phyloP scores from a whole-genome alignment of 2,888 invertebrate species.

The Parochlus steinenii region DNA sequence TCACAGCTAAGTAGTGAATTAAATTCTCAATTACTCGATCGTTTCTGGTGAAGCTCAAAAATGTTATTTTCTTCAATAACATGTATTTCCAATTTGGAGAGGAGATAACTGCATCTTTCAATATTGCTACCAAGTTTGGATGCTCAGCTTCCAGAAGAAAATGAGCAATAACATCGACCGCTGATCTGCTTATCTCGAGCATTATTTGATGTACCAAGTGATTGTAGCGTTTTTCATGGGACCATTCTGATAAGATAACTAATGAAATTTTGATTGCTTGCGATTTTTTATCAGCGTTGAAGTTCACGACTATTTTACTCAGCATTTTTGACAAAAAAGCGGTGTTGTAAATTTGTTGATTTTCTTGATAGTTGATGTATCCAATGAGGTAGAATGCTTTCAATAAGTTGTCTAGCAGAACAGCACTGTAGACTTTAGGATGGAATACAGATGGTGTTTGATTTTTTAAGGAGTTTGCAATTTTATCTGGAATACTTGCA shows the following conservation, averaged over 20 bases:
- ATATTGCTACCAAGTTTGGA: conserved; percentile 31
- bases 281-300: conserved; percentile 32
- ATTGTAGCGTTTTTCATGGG: conserved; percentile 24
- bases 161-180: conserved; percentile 40
- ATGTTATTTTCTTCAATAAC: conserved; percentile 41
- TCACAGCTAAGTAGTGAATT: conserved; percentile 41
- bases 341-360: conserved; percentile 19
- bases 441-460: conserved; percentile 40
- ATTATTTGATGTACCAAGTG: conserved; percentile 36
- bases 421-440: conserved; percentile 37
- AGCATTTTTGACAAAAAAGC: conserved; percentile 37
- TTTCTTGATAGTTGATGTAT: conserved; percentile 20
- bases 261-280: conserved; percentile 35
- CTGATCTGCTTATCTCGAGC: conserved; percentile 35
- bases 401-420: conserved; percentile 41
- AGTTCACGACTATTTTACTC: conserved; percentile 42
- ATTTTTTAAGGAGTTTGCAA: conserved; percentile 47
- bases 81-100: conserved; percentile 49
- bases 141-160: conserved; percentile 36
- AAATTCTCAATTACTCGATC: conserved; percentile 40
- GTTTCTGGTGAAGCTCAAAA: conserved; percentile 34
- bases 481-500: conserved; percentile 47
- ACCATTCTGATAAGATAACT: conserved; percentile 38
- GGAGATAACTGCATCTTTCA: conserved; percentile 31
- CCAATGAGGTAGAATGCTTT: conserved; percentile 43